Conservation (phyloP, 2,888 invertebrate genomes). For the Brachyopa scutellaris region DNA sequence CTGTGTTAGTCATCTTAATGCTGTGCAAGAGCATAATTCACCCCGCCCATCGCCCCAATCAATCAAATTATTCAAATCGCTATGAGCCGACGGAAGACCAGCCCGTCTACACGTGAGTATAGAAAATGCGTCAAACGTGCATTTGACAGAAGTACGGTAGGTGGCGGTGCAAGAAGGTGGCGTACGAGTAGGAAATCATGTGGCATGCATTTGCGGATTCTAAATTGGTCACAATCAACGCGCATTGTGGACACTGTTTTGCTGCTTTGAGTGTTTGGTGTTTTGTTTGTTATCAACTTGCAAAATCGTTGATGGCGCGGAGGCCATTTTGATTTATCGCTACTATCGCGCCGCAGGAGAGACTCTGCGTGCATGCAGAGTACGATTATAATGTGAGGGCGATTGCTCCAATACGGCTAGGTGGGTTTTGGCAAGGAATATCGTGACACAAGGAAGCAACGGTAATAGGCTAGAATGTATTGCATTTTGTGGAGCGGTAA, state of each 20-base stretch:
- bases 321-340: conserved; percentile 71
- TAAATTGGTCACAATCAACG: conserved; percentile 71
- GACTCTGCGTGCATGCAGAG: conserved; percentile 20
- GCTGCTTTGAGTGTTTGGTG: conserved; percentile 55
- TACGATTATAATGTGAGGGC: background rate
- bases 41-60: background rate
- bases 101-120: conserved; percentile 59
- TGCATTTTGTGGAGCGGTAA: conserved; percentile 28
- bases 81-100: conserved; percentile 61
- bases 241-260: conserved; percentile 62
- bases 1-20: conserved; percentile 22
- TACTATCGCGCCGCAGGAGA: conserved; percentile 42
- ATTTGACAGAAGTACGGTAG: conserved; percentile 11
- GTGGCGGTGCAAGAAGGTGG: background rate
- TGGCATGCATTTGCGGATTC: conserved; percentile 56
- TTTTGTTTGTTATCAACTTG: conserved; percentile 59
- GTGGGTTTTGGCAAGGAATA: conserved; percentile 17
- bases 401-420: conserved; percentile 1
- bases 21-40: conserved; percentile 48
- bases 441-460: conserved; percentile 14
- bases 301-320: conserved; percentile 60
- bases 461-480: conserved; percentile 3
- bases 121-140: conserved; percentile 45
- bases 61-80: conserved; percentile 66
- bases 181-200: conserved; percentile 62